Base-by-base conservation (phyloP, 2,888 invertebrate genomes). In the Rambutsinella grinnellia region DNA sequence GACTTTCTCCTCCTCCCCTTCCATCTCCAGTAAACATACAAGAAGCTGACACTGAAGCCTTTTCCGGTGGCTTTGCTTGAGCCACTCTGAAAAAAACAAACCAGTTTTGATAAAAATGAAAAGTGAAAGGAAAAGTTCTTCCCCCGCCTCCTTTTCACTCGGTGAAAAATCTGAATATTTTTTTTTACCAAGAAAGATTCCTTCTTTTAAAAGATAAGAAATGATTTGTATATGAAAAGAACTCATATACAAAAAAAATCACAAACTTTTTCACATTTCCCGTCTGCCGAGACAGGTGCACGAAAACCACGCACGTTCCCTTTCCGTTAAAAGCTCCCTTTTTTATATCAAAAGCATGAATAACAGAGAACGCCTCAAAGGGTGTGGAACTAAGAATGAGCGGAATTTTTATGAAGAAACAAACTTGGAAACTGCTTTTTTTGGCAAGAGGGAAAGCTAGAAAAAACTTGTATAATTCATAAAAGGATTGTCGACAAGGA, bases 61-160 rank as follows among this genome's bases (percentile, higher is more conserved):
- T 70, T 71, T 71, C 71, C 71, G 71, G 71, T 71, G 24, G 63
- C 47, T 71, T 71, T 63, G 28, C 49, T 49, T 53, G 26, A 65
- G 49, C 26, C 62, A 27, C 60, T 57, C 15, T 13, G 24, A 21
- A 60, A 26, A 36, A n/a, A 58, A 44, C 15, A 19, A 17, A 44
- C 36, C 36, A 36, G 13, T 36, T 36, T 36, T 36, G 5, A n/a
- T n/a, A n/a, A n/a, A n/a, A n/a, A n/a, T n/a, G n/a, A n/a, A n/a
- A n/a, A n/a, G n/a, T n/a, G n/a, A n/a, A n/a, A n/a, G n/a, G n/a
- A n/a, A n/a, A n/a, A n/a, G n/a, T n/a, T n/a, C n/a, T n/a, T n/a
- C n/a, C n/a, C n/a, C n/a, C n/a, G n/a, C n/a, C n/a, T n/a, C n/a
- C n/a, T n/a, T 36, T 13, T 36, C 36, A 36, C 6, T 5, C 5